Base-by-base conservation (phyloP, 2,797 vertebrate species). In the Schizopygopsis pylzovi region DNA sequence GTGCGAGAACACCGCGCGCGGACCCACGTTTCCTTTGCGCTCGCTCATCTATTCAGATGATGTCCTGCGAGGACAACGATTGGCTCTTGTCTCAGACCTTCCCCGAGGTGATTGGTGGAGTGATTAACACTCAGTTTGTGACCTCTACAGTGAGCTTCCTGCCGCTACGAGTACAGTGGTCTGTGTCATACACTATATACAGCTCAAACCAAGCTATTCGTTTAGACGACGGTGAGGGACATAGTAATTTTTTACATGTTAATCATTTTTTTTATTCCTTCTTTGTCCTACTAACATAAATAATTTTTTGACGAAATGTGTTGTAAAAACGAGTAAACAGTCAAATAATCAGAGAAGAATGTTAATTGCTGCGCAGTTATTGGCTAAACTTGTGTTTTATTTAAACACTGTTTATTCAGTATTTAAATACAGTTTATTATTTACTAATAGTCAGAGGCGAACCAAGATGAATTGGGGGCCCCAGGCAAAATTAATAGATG, bases 51-150 rank as follows among this genome's bases (percentile, higher is more conserved):
- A 0, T 1, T 94, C 94, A 94, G 95, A 94, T 94, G 96, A 96
- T 70, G 83, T 93, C 95, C 96, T 96, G 97, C 90, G 3, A 95
- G 96, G 92, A 91, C 78, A 92, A 89, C 95, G 0, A 87, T 82
- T 94, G 96, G 97, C 96, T 96, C 97, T 28, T 94, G 91, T 96
- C 95, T 96, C 95, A 95, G 95, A 95, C 95, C 95, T 96, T 96
- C 95, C 96, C 95, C 94, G 94, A 96, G 95, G 91, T 92, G 73
- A 72, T 76, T 82, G 39, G 79, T 71, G 0, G 96, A 95, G 96
- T 96, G 95, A 96, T 20, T 0, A 22, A 87, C 95, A 96, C 96
- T 94, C 96, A 33, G 96, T n/a, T 20, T 0, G 96, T 97, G 41
- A 95, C 95, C 95, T 96, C 96, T 92, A 88, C 93, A 92, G 93